phyloP scores from a whole-genome alignment of 2,797 vertebrate genomes.

The Lacerta viridis region DNA sequence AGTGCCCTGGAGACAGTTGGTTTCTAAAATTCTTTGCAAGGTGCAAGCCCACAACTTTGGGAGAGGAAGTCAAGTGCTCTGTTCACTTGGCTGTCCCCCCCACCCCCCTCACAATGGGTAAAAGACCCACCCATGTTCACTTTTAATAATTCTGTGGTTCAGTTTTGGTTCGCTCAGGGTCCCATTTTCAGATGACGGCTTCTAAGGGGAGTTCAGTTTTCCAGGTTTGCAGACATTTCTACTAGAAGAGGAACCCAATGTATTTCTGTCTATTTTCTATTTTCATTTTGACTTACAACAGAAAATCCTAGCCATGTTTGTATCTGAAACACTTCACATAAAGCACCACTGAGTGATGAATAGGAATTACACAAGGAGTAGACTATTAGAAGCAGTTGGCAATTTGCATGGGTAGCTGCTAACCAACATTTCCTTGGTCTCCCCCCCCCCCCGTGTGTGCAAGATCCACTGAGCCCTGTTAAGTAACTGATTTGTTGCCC shows the following conservation, averaged over 20 bases:
- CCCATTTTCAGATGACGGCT: neutral
- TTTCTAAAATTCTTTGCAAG: neutral
- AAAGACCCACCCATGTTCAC: neutral
- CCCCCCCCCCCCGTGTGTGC: neutral
- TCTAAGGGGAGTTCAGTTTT: neutral
- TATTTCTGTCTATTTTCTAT: neutral
- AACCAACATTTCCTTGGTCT: neutral
- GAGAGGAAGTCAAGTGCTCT: neutral
- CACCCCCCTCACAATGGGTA: neutral
- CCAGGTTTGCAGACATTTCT: neutral
- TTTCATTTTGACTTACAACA: neutral
- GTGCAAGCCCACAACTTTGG: too few species aligned
- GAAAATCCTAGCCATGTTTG: neutral
- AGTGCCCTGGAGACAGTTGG: neutral
- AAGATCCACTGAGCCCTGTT: neutral
- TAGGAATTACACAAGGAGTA: neutral
- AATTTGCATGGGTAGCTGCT: neutral
- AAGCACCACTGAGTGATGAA: neutral
- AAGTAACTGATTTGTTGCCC: neutral
- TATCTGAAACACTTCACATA: neutral
- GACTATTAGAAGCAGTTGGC: neutral
- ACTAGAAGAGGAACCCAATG: neutral
- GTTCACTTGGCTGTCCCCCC: neutral
- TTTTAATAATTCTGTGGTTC: neutral
- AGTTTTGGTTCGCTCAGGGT: neutral